phyloP scores from a whole-genome alignment of 2,797 vertebrate species.

The Ficedula albicollis region DNA sequence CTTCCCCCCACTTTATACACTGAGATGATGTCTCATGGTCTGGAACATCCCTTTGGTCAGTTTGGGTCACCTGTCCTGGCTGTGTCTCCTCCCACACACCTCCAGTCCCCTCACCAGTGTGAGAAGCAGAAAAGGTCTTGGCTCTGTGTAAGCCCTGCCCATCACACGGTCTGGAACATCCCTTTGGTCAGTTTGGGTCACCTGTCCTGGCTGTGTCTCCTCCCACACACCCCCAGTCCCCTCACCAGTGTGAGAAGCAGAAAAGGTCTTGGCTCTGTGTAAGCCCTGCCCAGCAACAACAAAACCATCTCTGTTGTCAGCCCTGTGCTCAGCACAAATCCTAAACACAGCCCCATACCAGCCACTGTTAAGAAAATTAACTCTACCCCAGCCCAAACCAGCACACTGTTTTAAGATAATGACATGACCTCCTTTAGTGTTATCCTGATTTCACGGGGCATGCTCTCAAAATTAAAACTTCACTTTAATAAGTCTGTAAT shows the following conservation, averaged over 20 bases:
- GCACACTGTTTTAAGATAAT: not conserved
- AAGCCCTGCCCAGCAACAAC: not conserved
- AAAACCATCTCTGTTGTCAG: not conserved
- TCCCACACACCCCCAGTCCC: accelerated
- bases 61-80: not conserved
- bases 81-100: not conserved
- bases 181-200: not conserved
- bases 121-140: not conserved
- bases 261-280: not conserved
- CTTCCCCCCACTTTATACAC: not conserved
- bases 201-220: not conserved
- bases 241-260: not conserved
- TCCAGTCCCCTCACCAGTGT: not conserved
- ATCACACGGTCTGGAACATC: not conserved
- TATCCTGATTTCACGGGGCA: not conserved
- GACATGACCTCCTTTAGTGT: not conserved
- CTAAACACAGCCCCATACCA: not conserved
- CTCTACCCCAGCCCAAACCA: not conserved
- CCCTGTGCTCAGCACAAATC: not conserved
- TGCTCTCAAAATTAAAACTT: not conserved
- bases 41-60: not conserved
- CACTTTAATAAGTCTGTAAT: not conserved
- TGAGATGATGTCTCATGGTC: not conserved
- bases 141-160: too few species aligned
- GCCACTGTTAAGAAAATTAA: not conserved